A percentile compares a stretch with the other conserved stretches of the same genome.
Evolutionary conservation across 2,888 invertebrate genomes (phyloP).

Genomic region (Cephonodes hylas): DNA sequence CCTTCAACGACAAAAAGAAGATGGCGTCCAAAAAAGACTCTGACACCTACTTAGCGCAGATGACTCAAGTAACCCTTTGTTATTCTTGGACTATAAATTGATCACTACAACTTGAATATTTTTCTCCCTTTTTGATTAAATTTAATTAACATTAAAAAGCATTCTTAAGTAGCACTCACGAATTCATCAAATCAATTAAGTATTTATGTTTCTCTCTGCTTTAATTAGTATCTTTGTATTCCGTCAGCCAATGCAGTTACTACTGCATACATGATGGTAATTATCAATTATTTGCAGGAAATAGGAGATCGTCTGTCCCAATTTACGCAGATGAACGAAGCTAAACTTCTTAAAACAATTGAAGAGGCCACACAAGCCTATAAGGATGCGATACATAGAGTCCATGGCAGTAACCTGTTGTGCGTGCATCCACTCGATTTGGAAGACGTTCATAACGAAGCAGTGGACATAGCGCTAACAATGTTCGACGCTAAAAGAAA

Average conservation of each 20-base stretch:
- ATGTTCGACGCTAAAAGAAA: slow-evolving; percentile 15
- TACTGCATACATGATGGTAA: not conserved
- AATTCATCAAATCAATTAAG: too few relatives aligned
- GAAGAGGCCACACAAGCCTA: slow-evolving; percentile 11
- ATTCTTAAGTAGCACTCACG: too few relatives aligned
- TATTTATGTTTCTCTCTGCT: too few relatives aligned
- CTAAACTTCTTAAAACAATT: slow-evolving; percentile 9
- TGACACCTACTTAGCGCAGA: not conserved
- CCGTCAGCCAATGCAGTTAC: too few relatives aligned
- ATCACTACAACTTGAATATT: too few relatives aligned
- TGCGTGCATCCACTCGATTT: slow-evolving; percentile 19
- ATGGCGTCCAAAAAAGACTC: slow-evolving; percentile 15
- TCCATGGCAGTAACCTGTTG: slow-evolving; percentile 4
- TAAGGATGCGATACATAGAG: not conserved
- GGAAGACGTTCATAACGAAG: slow-evolving; percentile 12
- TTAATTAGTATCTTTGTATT: too few relatives aligned
- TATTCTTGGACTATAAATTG: not conserved
- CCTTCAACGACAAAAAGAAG: slow-evolving; percentile 18
- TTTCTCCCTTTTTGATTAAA: too few relatives aligned
- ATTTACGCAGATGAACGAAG: slow-evolving; percentile 13
- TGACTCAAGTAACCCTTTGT: not conserved
- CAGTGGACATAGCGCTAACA: not conserved
- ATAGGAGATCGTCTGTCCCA: slow-evolving; percentile 9
- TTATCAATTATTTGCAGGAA: slow-evolving; percentile 11
- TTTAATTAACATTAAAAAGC: too few relatives aligned